phyloP scores from a whole-genome alignment of 1,140 invertebrate genomes.

The Tetramorium parvispinum region DNA sequence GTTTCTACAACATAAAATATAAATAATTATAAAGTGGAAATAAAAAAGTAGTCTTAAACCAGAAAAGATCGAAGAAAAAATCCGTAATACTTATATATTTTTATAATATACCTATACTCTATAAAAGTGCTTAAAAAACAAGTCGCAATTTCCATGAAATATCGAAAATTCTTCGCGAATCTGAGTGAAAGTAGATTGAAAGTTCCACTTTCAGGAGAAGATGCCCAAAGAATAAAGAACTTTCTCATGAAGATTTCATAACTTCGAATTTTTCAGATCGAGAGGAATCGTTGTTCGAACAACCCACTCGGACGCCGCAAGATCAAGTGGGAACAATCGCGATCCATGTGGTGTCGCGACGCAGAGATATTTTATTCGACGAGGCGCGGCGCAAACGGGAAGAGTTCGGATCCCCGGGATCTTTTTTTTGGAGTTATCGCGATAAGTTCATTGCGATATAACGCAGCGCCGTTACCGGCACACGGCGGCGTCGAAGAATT shows the following conservation, averaged over 20 bases:
- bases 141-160: background rate
- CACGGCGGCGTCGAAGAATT: constrained; percentile 53
- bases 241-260: background rate
- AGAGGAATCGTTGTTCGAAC: background rate
- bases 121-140: background rate
- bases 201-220: background rate
- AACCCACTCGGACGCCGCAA: background rate
- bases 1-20: background rate
- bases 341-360: background rate
- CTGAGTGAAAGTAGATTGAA: background rate
- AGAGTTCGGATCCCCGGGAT: background rate
- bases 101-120: background rate
- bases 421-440: constrained; percentile 56
- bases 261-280: constrained; percentile 21
- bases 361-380: constrained; percentile 65
- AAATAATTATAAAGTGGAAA: background rate
- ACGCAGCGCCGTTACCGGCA: constrained; percentile 19
- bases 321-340: constrained; percentile 35
- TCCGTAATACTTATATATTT: background rate
- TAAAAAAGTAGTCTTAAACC: background rate
- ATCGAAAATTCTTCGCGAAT: background rate
- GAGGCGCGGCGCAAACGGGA: background rate
- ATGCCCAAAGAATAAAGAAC: background rate
- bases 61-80: background rate
- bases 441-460: constrained; percentile 57